phyloP scores from a whole-genome alignment of 2,888 invertebrate genomes.

The Linnaemya vulpina region DNA sequence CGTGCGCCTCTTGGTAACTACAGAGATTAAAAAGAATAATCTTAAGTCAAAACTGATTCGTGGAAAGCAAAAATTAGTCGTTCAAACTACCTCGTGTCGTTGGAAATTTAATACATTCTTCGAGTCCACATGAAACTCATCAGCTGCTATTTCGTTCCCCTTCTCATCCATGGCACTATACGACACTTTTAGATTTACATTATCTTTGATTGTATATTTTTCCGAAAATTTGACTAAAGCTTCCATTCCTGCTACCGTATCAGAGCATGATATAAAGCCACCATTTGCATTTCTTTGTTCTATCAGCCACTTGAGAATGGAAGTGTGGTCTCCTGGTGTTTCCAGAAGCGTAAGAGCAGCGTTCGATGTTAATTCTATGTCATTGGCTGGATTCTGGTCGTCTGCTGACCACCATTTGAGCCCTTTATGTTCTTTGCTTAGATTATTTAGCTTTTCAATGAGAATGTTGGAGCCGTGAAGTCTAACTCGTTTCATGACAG shows the following conservation, averaged over 20 bases:
- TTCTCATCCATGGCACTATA: conserved; percentile 33
- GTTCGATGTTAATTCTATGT: conserved; percentile 92
- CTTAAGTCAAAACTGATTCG: not conserved
- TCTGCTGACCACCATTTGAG: conserved; percentile 89
- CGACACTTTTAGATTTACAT: conserved; percentile 28
- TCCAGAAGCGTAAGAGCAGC: conserved; percentile 87
- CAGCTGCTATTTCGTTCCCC: conserved; percentile 25
- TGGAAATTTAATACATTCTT: conserved; percentile 91
- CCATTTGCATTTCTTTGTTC: conserved; percentile 86
- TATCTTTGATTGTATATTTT: conserved; percentile 81
- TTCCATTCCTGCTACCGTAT: conserved; percentile 88
- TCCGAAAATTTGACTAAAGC: conserved; percentile 87
- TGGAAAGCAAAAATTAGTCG: not conserved
- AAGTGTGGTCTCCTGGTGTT: conserved; percentile 77
- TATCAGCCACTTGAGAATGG: conserved; percentile 88
- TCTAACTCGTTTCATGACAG: conserved; percentile 88
- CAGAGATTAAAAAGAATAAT: not conserved
- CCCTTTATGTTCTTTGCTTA: conserved; percentile 82
- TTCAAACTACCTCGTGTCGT: conserved; percentile 86
- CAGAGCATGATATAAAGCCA: conserved; percentile 89
- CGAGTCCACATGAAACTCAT: conserved; percentile 84
- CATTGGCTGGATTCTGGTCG: conserved; percentile 84
- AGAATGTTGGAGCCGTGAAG: conserved; percentile 83
- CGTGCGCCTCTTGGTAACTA: conserved; percentile 81
- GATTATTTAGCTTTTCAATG: conserved; percentile 83